Conservation (phyloP, 2,797 vertebrate species). For the Rhinella marina region DNA sequence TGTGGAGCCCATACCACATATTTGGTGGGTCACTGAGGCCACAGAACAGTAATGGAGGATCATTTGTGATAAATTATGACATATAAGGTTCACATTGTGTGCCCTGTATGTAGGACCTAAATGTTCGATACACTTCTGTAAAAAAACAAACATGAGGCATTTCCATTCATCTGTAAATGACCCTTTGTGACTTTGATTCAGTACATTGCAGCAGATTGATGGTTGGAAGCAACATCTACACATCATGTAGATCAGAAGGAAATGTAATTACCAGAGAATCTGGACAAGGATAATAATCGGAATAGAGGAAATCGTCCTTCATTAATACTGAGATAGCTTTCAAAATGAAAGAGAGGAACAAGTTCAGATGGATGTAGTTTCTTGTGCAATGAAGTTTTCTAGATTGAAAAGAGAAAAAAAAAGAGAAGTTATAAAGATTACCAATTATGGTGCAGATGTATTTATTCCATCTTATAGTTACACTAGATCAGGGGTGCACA, state of each 20-base stretch:
- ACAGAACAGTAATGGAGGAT: neutral
- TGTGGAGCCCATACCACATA: too few species aligned
- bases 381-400: conserved; percentile 93
- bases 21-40: too few species aligned
- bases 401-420: conserved; percentile 57
- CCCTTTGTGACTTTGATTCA: neutral
- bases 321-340: conserved; percentile 86
- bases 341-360: conserved; percentile 93
- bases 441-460: too few species aligned
- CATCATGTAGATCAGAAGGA: neutral
- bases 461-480: too few species aligned
- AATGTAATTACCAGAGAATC: conserved; percentile 75
- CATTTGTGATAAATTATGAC: neutral
- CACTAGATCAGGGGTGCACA: too few species aligned
- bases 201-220: neutral
- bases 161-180: neutral
- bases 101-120: neutral
- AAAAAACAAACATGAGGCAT: neutral
- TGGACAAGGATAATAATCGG: conserved; percentile 76
- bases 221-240: neutral
- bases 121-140: neutral
- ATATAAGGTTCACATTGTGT: too few species aligned
- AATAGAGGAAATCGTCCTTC: conserved; percentile 88
- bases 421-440: conserved; percentile 49
- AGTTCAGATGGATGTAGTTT: conserved; percentile 94